Evolutionary conservation across 2,797 vertebrate genomes (phyloP), one percentile per base, ranked within the genome.

Genomic region (Poecilia wingei): DNA sequence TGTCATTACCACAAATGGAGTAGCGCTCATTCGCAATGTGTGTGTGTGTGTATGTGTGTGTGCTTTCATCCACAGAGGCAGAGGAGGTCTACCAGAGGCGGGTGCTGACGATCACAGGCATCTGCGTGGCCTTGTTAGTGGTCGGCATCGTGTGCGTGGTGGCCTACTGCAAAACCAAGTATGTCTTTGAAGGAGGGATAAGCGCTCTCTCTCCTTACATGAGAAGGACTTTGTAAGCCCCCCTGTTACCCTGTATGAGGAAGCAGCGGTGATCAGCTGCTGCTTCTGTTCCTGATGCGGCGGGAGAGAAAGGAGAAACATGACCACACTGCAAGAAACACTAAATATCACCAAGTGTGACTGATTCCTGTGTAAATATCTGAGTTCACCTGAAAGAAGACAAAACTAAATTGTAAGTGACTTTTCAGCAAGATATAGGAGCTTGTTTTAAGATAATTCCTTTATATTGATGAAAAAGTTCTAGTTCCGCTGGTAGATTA

Each of bases 161-260:
- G 87, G 98, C 98, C 90, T 99, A 99, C 95, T 99, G 98, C 96
- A 99, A 99, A 96, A 99, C 98, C 94, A 98, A 99, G 98, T 99
- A 95, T 94, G 78, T 84, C 53, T 81, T 69, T 77, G 33, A 79
- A 55, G 33, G 25, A 77, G 61, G 59, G 5, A 82, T 75, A 31
- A 82, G 71, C 43, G 0, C 69, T 3, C 69, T 4, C 57, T 39
- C 49, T 31, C 18, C 12, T 31, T 12, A 3, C 72, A 72, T 41
- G 78, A 45, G 2, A 80, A 85, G 76, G 41, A 25, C 57, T 72
- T 28, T 25, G 12, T 22, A 84, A 81, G 75, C 64, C 49, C 70
- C 77, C 53, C 76, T 43, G 79, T 80, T 70, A 80, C 68, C 36
- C 53, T 51, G 71, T 9, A 53, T 45, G 49, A 69, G 47, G 74